Evolutionary conservation across 2,888 invertebrate genomes (phyloP), one percentile per base, ranked within the genome.

Genomic region (Limnephilus lunatus): DNA sequence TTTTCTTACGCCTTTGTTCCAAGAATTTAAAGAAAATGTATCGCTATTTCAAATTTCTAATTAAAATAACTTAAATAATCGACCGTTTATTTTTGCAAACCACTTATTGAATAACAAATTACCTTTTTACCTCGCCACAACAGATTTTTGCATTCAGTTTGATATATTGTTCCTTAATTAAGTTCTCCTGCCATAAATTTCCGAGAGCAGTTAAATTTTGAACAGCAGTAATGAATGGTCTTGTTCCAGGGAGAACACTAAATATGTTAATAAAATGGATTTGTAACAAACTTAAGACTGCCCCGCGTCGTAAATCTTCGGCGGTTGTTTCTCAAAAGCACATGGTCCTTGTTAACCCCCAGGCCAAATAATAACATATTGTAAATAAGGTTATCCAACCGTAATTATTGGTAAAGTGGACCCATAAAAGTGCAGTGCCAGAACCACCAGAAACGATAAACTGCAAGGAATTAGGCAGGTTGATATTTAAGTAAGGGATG

Each of bases 301-400:
- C 48, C 68, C n/a, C 11, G 90, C 19, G 68, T 90, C 90, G 90
- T 90, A 90, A 90, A 90, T 90, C 90, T 90, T 85, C n/a, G 30
- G 91, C 91, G 91, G 87, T 91, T 35, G 91, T 30, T 44, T 82
- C 53, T 81, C 81, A 85, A 85, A 39, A 81, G 68, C 91, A 89
- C 68, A 89, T 91, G 91, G 88, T 5, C 68, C 91, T 91, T 80
- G 89, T 91, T 91, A 91, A 85, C 91, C 91, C 91, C 89, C 88
- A 11, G n/a, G 31, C 81, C 85, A 35, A 86, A 31, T 85, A 86
- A 31, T 85, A 83, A 48, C 25, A 85, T 80, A 81, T 88, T 91
- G 87, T 88, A 86, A 90, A 90, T 82, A 48, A 82, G 82, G 48
- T 90, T 90, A 83, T 90, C 32, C 44, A n/a, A 80, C 53, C 81